Base-by-base conservation (phyloP, 1,140 invertebrate species). In the Meloidogyne hapla region DNA sequence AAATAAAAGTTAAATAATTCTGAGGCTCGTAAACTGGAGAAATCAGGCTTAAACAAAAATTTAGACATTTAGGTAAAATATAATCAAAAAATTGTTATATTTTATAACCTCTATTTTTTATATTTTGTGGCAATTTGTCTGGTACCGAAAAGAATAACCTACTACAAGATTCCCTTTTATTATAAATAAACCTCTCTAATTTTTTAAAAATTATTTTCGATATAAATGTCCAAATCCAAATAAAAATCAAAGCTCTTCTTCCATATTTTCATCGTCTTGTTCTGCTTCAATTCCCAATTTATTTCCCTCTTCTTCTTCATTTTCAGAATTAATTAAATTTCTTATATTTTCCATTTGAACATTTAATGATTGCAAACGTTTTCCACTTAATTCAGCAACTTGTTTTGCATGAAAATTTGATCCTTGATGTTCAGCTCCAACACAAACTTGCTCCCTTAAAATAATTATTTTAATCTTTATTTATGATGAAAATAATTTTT, bases 401-500 rank as follows among this genome's bases (percentile, higher is more conserved):
- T 80, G 79, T 45, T 83, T 70, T 10, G 64, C 26, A 13, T 65
- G 28, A 42, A 83, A 80, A 33, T 45, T 80, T 15, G 74, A 79
- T 74, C 81, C 79, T 61, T 80, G 79, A 48, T 80, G 79, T 61
- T 80, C 79, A 21, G 81, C 74, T 23, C 79, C 79, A 25, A 82
- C 80, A 45, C 79, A 82, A 12, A 82, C 61, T n/a, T 78, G 79
- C 56, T 82, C 80, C 69, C 61, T 76, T 15, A 38, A 62, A 40
- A 76, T n/a, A 10, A 8, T 4, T 3, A 42, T 12, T 4, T 4
- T 42, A 9, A 10, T 42, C 1, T 12, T 42, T 45, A 45, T 15
- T 45, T 45, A 5, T 56, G 5, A n/a, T n/a, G n/a, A n/a, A 33
- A 33, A 33, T 6, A 8, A 33, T 6, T 33, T 33, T 33, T 8